phyloP scores from a whole-genome alignment of 2,888 invertebrate species.

The Oxystoma pomonae region DNA sequence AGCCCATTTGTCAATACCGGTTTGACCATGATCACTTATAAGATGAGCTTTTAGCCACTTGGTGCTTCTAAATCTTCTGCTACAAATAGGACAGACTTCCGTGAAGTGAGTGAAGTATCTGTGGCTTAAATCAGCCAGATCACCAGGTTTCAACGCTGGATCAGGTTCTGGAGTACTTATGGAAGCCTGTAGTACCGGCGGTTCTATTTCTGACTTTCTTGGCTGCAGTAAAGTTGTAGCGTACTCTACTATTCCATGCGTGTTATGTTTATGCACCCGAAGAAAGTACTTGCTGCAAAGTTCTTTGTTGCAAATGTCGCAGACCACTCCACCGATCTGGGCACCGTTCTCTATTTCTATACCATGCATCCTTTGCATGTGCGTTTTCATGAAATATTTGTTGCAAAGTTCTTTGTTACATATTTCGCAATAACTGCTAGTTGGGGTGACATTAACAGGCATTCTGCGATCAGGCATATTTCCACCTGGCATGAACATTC shows the following conservation, averaged over 20 bases:
- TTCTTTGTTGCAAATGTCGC: constrained; percentile 97
- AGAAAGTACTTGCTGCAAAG: constrained; percentile 97
- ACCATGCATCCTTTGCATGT: constrained; percentile 98
- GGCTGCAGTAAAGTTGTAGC: constrained; percentile 51
- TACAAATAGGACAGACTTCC: constrained; percentile 81
- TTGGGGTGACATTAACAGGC: constrained; percentile 61
- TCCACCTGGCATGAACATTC: constrained; percentile 32
- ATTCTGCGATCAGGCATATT: constrained; percentile 52
- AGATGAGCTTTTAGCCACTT: constrained; percentile 87
- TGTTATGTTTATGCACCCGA: constrained; percentile 95
- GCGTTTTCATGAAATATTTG: constrained; percentile 99
- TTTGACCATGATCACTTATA: constrained; percentile 77
- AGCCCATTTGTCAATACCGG: constrained; percentile 59
- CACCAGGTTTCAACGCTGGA: constrained; percentile 51
- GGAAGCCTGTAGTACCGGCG: constrained; percentile 21
- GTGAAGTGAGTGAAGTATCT: constrained; percentile 65
- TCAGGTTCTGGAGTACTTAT: constrained; percentile 40
- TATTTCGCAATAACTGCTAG: constrained; percentile 92
- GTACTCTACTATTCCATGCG: constrained; percentile 92
- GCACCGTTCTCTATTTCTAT: constrained; percentile 91
- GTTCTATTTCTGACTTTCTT: constrained; percentile 44
- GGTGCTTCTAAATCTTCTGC: constrained; percentile 79
- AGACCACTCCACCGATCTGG: constrained; percentile 89
- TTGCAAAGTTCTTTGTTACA: constrained; percentile 99
- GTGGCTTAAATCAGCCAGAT: constrained; percentile 56